Conservation (phyloP, 2,888 invertebrate species). For the Leucophenga montana region DNA sequence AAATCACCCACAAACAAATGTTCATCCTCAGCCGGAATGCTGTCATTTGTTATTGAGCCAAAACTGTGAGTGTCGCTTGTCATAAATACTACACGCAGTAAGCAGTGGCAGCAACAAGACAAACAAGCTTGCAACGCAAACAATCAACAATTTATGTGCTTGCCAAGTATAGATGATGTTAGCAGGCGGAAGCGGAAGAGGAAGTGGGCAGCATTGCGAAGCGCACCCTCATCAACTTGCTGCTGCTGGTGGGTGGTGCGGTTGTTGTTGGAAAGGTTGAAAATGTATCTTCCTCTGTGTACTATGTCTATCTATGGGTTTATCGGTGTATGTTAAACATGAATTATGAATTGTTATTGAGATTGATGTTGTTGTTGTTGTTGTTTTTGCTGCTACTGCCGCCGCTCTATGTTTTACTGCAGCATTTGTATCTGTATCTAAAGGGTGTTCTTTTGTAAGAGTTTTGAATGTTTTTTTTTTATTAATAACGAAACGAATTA, state of each 20-base stretch:
- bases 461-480: too few species aligned
- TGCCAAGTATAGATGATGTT: conserved; percentile 51
- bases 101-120: conserved; percentile 44
- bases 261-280: conserved; percentile 18
- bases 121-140: conserved; percentile 48
- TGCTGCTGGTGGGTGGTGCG: conserved; percentile 17
- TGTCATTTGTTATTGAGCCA: conserved; percentile 63
- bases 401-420: conserved; percentile 27
- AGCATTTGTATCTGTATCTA: conserved; percentile 29
- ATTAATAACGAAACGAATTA: too few species aligned
- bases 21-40: conserved; percentile 37
- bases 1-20: conserved; percentile 25
- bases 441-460: background rate
- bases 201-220: background rate
- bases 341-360: conserved; percentile 74
- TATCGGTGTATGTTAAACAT: conserved; percentile 67
- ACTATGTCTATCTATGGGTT: background rate
- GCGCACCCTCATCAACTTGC: conserved; percentile 27
- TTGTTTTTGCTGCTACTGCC: conserved; percentile 37
- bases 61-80: conserved; percentile 58
- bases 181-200: background rate
- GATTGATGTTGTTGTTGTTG: conserved; percentile 67
- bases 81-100: conserved; percentile 60
- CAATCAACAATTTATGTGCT: conserved; percentile 69
- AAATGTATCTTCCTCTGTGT: conserved; percentile 25